Evolutionary conservation across 2,888 invertebrate genomes (phyloP), one percentile per base, ranked within the genome.

Genomic region (Temnothorax ravouxi): DNA sequence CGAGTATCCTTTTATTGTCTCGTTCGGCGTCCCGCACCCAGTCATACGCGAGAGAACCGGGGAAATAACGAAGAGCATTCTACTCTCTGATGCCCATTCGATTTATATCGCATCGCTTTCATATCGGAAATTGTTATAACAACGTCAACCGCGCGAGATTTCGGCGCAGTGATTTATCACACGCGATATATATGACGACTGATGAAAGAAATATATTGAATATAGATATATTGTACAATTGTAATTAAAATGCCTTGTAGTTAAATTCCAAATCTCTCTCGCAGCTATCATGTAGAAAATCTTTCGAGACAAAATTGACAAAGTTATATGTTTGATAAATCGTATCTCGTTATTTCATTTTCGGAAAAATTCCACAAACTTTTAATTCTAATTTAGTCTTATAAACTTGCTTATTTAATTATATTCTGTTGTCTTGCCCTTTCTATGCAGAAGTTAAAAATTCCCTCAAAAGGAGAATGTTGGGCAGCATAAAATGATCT

Each of bases 101-200:
- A 69, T 77, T 77, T 54, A 67, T 69, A 56, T n/a, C 41, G 2
- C 34, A 77, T 69, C 56, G 54, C 56, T 77, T 56, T 56, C 29
- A 44, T n/a, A 3, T 67, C 41, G 69, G 18, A 77, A 77, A 77
- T 56, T 77, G 54, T 67, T 77, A 77, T 44, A 69, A 44, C 71
- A 77, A 54, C 41, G n/a, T 66, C 67, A 41, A 77, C 11, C 69
- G 21, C 29, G 44, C 15, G 13, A 41, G 9, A 13, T 44, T 54
- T 54, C 38, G 15, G 1, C 41, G 41, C 29, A 34, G 56, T 77
- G 44, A 67, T 77, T 77, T 69, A 77, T 77, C 44, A 29, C 0
- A 13, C 54, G 29, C 34, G 5, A 34, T 54, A 21, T 29, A 15
- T n/a, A 38, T 56, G 44, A 56, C 44, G 5, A 61, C 29, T 77